These are phyloP conservation scores for Carterocephalus palaemon DNA, from an alignment of 2,888 invertebrate genomes.

Conservation along the genomic window DNA sequence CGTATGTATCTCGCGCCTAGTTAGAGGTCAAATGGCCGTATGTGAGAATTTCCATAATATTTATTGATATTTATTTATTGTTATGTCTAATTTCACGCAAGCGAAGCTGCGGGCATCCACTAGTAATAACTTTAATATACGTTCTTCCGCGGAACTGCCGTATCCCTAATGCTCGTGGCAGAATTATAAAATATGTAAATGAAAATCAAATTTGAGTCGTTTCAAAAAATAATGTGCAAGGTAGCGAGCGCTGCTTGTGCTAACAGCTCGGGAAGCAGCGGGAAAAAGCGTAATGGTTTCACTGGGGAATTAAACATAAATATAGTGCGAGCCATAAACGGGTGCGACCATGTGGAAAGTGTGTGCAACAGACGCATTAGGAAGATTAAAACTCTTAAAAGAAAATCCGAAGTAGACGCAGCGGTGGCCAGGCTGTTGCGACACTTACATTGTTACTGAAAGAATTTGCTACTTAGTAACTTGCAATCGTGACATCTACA, in stretches of 20 bases:
- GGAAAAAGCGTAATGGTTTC: slow-evolving; percentile 27
- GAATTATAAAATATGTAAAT: slow-evolving; percentile 32
- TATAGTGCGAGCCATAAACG: slow-evolving; percentile 46
- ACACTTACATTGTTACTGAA: too few relatives aligned
- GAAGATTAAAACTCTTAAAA: slow-evolving; percentile 74
- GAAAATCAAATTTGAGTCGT: slow-evolving; percentile 24
- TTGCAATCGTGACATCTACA: too few relatives aligned
- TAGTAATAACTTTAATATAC: slow-evolving; percentile 1
- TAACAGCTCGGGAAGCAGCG: slow-evolving; percentile 30
- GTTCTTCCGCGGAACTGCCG: slow-evolving; percentile 6
- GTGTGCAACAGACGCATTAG: slow-evolving; percentile 65
- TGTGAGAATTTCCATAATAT: too few relatives aligned
- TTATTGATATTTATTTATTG: too few relatives aligned
- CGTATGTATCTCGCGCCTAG: too few relatives aligned
- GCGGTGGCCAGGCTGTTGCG: slow-evolving; percentile 11
- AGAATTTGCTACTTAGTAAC: too few relatives aligned
- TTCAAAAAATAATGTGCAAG: slow-evolving; percentile 19
- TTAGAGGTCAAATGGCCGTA: too few relatives aligned
- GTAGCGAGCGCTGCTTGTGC: slow-evolving; percentile 34
- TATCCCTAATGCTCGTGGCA: slow-evolving; percentile 14
- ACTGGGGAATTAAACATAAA: slow-evolving; percentile 46
- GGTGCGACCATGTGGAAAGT: slow-evolving; percentile 56
- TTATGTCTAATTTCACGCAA: too few relatives aligned
- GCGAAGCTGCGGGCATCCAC: too few relatives aligned
- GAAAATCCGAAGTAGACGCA: slow-evolving; percentile 42